phyloP scores from a whole-genome alignment of 2,113 vertebrate genomes.

The Aphyosemion australe region DNA sequence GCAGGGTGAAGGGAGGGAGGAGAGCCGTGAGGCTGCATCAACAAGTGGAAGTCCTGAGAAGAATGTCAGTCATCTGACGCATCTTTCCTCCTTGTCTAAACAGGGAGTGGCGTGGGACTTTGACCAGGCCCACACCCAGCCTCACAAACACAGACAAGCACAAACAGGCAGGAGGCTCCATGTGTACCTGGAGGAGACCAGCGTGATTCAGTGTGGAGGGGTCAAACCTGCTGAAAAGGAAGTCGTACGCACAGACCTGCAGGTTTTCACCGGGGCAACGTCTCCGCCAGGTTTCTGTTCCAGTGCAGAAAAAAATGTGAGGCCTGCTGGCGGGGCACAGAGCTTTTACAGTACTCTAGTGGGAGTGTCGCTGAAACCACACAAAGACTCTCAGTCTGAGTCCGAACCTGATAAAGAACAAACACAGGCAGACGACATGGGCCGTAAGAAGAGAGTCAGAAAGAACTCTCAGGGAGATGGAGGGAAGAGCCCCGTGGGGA shows the following conservation, averaged over 20 bases:
- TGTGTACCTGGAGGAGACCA: slow-evolving; percentile 75
- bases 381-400: slow-evolving; percentile 34
- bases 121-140: slow-evolving; percentile 39
- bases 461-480: slow-evolving; percentile 67
- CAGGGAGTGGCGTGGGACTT: slow-evolving; percentile 48
- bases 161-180: slow-evolving; percentile 58
- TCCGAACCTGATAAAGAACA: slow-evolving; percentile 35
- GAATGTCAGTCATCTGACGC: slow-evolving; percentile 70
- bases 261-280: slow-evolving; percentile 40
- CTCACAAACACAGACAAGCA: slow-evolving; percentile 17
- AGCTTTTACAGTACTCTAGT: slow-evolving; percentile 32
- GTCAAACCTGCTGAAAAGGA: slow-evolving; percentile 26
- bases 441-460: slow-evolving; percentile 67
- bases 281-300: slow-evolving; percentile 23
- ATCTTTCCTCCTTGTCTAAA: slow-evolving; percentile 35
- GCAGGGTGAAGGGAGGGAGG: slow-evolving; percentile 50
- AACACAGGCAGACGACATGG: slow-evolving; percentile 61
- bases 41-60: slow-evolving; percentile 52
- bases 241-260: slow-evolving; percentile 48
- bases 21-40: slow-evolving; percentile 35
- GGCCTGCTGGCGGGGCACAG: slow-evolving; percentile 4
- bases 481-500: slow-evolving; percentile 30
- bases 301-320: slow-evolving; percentile 28
- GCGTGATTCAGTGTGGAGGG: slow-evolving; percentile 46
- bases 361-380: slow-evolving; percentile 53